Percentiles rank a stretch among this genome's conserved stretches.
Evolutionary conservation across 2,888 invertebrate genomes (phyloP).

Genomic region (Rhamnusium bicolor): DNA sequence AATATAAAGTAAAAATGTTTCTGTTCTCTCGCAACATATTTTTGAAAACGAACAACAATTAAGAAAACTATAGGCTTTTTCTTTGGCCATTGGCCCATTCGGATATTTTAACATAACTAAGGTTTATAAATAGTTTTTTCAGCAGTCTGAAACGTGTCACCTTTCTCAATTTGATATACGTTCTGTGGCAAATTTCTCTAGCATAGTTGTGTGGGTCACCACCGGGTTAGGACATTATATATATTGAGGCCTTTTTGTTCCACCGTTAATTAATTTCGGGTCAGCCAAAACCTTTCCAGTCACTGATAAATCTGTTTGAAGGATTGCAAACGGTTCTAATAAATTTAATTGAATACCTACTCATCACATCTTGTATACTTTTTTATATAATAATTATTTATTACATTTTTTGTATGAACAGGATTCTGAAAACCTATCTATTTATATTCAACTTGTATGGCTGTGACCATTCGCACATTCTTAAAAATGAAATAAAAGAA

Average conservation of each 20-base stretch:
- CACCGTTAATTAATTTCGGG: conserved; percentile 16
- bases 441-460: no score
- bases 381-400: no score
- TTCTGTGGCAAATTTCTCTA: neutral
- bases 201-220: neutral
- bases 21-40: no score
- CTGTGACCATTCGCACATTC: no score
- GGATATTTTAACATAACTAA: neutral
- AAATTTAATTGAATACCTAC: neutral
- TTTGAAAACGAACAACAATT: no score
- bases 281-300: neutral
- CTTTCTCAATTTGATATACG: conserved; percentile 16
- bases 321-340: neutral
- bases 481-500: no score
- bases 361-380: no score
- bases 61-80: no score
- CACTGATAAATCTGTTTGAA: neutral
- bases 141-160: neutral
- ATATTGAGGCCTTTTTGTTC: conserved; percentile 11
- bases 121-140: neutral
- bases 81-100: no score
- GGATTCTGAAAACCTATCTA: no score
- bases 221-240: neutral
- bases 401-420: no score
- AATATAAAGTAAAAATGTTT: no score